Evolutionary conservation across 2,797 vertebrate species (phyloP).

Genomic region (Hirundo rustica): DNA sequence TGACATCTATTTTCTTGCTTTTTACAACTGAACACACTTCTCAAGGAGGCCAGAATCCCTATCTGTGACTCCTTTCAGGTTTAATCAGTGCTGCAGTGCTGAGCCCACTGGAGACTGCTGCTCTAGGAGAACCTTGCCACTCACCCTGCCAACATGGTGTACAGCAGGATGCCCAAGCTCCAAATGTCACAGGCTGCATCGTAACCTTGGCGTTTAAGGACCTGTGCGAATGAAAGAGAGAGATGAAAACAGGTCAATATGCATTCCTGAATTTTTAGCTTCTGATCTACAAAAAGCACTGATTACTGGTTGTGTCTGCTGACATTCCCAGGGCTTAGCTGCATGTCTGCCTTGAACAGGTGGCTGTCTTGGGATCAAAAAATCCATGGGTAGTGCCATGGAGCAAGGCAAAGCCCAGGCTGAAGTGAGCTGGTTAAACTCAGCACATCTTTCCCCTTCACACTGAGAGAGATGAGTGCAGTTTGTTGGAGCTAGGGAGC

Average conservation of each 20-base stretch:
- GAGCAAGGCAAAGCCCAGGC: not conserved
- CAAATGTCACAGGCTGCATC: constrained; percentile 98
- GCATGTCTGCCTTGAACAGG: not conserved
- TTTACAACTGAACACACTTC: not conserved
- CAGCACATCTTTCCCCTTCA: not conserved
- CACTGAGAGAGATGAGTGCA: not conserved
- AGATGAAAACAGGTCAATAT: not conserved
- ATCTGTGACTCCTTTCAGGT: not conserved
- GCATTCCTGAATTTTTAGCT: not conserved
- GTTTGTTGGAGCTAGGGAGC: not conserved
- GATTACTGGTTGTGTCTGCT: not conserved
- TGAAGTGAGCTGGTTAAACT: not conserved
- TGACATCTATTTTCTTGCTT: not conserved
- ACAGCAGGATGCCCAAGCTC: constrained; percentile 93
- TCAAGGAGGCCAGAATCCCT: not conserved
- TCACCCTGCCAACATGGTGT: constrained; percentile 96
- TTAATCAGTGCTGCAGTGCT: not conserved
- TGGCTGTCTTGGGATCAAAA: not conserved
- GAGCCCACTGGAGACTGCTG: not conserved
- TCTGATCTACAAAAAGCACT: not conserved
- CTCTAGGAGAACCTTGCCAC: not conserved
- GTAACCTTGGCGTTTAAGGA: constrained; percentile 93
- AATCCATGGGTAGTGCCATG: not conserved
- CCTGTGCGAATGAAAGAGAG: constrained; percentile 68
- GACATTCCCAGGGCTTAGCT: not conserved